Conservation (phyloP, 2,797 vertebrate species). For the Lithobates pipiens region DNA sequence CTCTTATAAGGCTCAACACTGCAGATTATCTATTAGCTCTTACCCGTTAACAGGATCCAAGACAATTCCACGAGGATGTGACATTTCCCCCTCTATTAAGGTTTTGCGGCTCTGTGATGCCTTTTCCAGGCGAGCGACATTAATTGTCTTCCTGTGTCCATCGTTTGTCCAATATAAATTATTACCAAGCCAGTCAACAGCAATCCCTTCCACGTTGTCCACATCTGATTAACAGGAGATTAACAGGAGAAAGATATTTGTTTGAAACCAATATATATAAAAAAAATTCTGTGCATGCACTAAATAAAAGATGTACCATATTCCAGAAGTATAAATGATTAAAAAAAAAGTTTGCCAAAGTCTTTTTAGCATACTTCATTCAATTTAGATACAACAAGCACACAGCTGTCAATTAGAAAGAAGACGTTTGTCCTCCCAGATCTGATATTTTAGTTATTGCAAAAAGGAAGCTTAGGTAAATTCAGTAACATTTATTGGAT, state of each 20-base stretch:
- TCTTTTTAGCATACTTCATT: no score
- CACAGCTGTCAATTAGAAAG: no score
- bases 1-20: not conserved
- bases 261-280: not conserved
- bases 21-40: constrained; percentile 53
- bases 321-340: not conserved
- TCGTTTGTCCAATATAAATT: constrained; percentile 99
- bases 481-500: no score
- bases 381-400: no score
- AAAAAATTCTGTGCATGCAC: not conserved
- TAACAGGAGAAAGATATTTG: constrained; percentile 17
- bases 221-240: constrained; percentile 79
- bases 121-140: constrained; percentile 90
- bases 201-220: constrained; percentile 97
- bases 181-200: constrained; percentile 98
- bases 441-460: no score
- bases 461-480: no score
- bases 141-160: constrained; percentile 94
- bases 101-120: constrained; percentile 92
- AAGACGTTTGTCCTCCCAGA: no score
- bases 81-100: constrained; percentile 95
- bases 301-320: not conserved
- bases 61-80: constrained; percentile 96
- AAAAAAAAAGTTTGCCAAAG: no score
- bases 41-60: constrained; percentile 96